These are phyloP conservation scores for Pilophorus perplexus DNA, from an alignment of 2,888 invertebrate species.

Conservation along the genomic window DNA sequence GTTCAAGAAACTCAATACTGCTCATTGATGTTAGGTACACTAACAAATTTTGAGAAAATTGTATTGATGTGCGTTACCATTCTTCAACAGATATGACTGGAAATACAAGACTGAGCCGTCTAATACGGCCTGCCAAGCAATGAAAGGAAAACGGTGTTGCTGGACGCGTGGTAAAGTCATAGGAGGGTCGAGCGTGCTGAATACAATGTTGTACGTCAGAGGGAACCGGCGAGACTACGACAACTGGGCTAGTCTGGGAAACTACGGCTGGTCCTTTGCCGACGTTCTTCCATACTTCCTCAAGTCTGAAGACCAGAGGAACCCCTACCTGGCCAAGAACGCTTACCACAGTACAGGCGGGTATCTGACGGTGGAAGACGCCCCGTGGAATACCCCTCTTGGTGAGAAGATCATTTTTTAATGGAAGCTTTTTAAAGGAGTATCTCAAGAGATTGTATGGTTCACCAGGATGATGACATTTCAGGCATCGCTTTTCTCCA, in stretches of 20 bases:
- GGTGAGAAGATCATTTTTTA: conserved; percentile 51
- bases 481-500: conserved; percentile 73
- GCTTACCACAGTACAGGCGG: conserved; percentile 73
- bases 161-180: conserved; percentile 74
- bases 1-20: not conserved
- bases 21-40: not conserved
- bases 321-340: conserved; percentile 76
- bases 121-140: conserved; percentile 78
- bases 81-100: conserved; percentile 63
- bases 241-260: conserved; percentile 80
- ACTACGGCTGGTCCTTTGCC: conserved; percentile 83
- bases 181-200: conserved; percentile 76
- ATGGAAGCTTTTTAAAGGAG: not conserved
- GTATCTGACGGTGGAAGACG: conserved; percentile 71
- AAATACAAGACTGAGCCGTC: conserved; percentile 85
- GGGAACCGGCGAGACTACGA: conserved; percentile 85
- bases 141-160: conserved; percentile 77
- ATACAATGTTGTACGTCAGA: conserved; percentile 87
- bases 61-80: not conserved
- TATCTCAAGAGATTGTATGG: too few species aligned
- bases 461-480: not conserved
- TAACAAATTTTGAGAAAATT: not conserved
- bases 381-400: conserved; percentile 77
- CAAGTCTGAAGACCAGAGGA: conserved; percentile 84
- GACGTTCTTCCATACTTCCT: conserved; percentile 79